Evolutionary conservation across 2,888 invertebrate genomes (phyloP).

Genomic region (Saturnia japonica): DNA sequence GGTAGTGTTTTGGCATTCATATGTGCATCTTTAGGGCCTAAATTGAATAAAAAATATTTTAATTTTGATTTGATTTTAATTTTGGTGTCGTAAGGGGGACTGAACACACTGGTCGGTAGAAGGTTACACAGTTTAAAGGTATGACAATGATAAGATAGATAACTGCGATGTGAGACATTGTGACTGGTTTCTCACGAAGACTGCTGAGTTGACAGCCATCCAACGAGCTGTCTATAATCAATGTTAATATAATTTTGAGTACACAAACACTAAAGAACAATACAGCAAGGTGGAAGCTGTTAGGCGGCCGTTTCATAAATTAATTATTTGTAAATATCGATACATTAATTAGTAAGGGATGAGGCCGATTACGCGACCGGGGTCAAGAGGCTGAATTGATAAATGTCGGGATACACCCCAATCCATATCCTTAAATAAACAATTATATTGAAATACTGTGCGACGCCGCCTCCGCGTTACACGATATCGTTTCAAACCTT

Average conservation of each 20-base stretch:
- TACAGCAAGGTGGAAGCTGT: background rate
- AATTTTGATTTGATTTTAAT: too few species aligned
- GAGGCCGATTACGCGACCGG: slow-evolving; percentile 4
- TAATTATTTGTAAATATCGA: slow-evolving; percentile 19
- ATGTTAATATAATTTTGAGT: background rate
- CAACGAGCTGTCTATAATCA: background rate
- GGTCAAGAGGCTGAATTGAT: background rate
- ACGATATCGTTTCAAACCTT: too few species aligned
- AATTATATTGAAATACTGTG: background rate
- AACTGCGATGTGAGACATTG: too few species aligned
- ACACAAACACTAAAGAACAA: background rate
- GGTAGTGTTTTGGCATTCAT: too few species aligned
- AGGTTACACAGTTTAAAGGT: too few species aligned
- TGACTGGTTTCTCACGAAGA: background rate
- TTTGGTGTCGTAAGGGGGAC: too few species aligned
- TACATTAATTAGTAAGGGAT: slow-evolving; percentile 23
- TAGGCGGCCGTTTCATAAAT: slow-evolving; percentile 3
- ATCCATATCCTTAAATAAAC: background rate
- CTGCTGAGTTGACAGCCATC: background rate
- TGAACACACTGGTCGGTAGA: too few species aligned
- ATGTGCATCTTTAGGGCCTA: too few species aligned
- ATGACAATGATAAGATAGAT: too few species aligned
- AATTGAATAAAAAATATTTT: too few species aligned
- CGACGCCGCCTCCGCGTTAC: too few species aligned
- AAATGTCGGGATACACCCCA: background rate